A percentile compares a stretch with the other conserved stretches of the same genome.
Evolutionary conservation across 1,140 invertebrate genomes (phyloP).

Genomic region (Artemia franciscana): DNA sequence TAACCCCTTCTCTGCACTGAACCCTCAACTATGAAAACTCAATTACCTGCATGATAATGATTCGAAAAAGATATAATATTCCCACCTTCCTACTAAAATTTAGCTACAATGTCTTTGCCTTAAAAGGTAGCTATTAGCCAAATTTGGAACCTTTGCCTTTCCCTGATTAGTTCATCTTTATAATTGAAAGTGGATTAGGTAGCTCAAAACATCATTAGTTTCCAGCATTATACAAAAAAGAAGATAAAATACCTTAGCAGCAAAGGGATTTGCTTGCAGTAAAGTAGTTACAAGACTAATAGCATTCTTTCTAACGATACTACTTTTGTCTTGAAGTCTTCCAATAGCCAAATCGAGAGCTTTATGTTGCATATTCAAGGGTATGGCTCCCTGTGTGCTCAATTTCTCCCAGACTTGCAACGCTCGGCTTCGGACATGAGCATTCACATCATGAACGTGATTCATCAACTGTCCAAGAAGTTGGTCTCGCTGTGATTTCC

Average conservation of each 20-base stretch:
- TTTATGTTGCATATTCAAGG: slow-evolving; percentile 33
- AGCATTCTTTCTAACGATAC: slow-evolving; percentile 48
- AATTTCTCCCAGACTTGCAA: slow-evolving; percentile 49
- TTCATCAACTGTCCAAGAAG: slow-evolving; percentile 45
- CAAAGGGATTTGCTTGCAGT: slow-evolving; percentile 52
- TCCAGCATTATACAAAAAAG: no score
- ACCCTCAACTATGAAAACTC: no score
- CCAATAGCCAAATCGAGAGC: slow-evolving; percentile 36
- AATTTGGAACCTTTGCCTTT: no score
- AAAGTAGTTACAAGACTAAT: slow-evolving; percentile 45
- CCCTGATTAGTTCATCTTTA: no score
- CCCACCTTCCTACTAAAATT: no score
- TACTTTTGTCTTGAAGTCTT: slow-evolving; percentile 48
- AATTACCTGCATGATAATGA: no score
- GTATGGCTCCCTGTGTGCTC: slow-evolving; percentile 42
- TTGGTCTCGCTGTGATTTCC: slow-evolving; percentile 35
- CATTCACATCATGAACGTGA: slow-evolving; percentile 57
- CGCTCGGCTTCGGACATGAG: slow-evolving; percentile 50
- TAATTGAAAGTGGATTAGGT: no score
- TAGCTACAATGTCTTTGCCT: no score
- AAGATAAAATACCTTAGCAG: slow-evolving; percentile 26
- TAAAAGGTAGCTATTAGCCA: no score
- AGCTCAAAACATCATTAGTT: no score
- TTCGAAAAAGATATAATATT: no score
- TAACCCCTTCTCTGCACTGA: no score